Evolutionary conservation across 2,797 vertebrate species (phyloP).

Genomic region (Channallabes apus): DNA sequence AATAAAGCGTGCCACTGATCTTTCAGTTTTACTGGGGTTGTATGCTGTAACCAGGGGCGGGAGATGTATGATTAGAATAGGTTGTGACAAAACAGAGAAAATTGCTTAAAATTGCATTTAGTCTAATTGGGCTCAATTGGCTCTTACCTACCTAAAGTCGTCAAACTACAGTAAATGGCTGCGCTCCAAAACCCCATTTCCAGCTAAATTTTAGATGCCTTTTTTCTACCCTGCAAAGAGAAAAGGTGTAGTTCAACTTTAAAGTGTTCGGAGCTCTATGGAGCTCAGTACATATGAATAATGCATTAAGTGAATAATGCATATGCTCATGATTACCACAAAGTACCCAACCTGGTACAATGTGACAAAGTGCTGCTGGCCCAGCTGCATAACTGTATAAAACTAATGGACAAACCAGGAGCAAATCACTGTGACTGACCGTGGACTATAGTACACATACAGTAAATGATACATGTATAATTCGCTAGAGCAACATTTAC

Average conservation of each 20-base stretch:
- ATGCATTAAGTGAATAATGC: conserved; percentile 57
- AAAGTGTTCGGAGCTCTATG: conserved; percentile 45
- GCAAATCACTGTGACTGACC: conserved; percentile 24
- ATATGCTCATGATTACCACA: conserved; percentile 51
- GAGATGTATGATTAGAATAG: neutral
- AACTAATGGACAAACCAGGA: conserved; percentile 36
- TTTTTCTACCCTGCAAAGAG: conserved; percentile 20
- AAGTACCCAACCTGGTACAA: conserved; percentile 30
- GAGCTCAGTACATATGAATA: conserved; percentile 52
- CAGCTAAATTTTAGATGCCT: conserved; percentile 17
- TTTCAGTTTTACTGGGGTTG: neutral
- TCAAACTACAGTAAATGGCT: conserved; percentile 15
- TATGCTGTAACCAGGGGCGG: neutral
- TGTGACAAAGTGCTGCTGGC: conserved; percentile 39
- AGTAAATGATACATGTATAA: conserved; percentile 34
- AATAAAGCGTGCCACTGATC: neutral
- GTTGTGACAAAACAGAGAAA: conserved; percentile 8
- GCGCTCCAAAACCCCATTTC: conserved; percentile 18
- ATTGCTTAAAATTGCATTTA: neutral
- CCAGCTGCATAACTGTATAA: conserved; percentile 32
- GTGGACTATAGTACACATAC: neutral
- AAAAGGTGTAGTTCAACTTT: conserved; percentile 45
- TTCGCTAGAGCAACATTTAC: neutral
- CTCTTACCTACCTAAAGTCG: neutral
- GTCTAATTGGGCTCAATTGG: conserved; percentile 22